These are phyloP conservation scores for Danionella dracula DNA, from an alignment of 2,797 vertebrate species.

Conservation along the genomic window DNA sequence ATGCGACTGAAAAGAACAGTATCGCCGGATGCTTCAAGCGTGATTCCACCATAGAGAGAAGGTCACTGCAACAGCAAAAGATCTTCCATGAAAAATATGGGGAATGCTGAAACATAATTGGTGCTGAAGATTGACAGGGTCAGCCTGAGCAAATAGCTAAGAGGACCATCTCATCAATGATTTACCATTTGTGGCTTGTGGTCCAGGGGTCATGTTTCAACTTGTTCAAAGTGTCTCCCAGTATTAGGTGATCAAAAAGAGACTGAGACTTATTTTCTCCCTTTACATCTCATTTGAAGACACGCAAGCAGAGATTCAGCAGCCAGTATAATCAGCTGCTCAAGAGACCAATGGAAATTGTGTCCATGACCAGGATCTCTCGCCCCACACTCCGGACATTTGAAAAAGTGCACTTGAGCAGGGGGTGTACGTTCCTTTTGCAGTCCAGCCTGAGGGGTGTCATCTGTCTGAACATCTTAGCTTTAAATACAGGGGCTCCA, in stretches of 20 bases:
- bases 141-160: constrained; percentile 27
- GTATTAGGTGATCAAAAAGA: constrained; percentile 13
- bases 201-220: constrained; percentile 34
- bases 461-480: constrained; percentile 53
- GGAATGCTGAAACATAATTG: constrained; percentile 10
- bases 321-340: too few species aligned
- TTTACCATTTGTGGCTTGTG: constrained; percentile 39
- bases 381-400: background rate
- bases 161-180: constrained; percentile 41
- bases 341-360: background rate
- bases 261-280: constrained; percentile 5
- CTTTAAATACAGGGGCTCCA: constrained; percentile 40
- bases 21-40: background rate
- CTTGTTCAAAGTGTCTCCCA: constrained; percentile 29
- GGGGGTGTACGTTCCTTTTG: constrained; percentile 30
- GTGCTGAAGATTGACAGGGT: constrained; percentile 12
- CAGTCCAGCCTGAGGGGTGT: constrained; percentile 36
- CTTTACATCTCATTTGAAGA: constrained; percentile 15
- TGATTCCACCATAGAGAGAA: constrained; percentile 9
- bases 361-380: constrained; percentile 24
- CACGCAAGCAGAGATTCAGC: background rate
- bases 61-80: constrained; percentile 16
- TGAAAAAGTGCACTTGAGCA: constrained; percentile 35
- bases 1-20: constrained; percentile 9
- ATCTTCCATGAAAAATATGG: constrained; percentile 1